Base-by-base conservation (phyloP, 2,113 vertebrate species). In the Merops nubicus region DNA sequence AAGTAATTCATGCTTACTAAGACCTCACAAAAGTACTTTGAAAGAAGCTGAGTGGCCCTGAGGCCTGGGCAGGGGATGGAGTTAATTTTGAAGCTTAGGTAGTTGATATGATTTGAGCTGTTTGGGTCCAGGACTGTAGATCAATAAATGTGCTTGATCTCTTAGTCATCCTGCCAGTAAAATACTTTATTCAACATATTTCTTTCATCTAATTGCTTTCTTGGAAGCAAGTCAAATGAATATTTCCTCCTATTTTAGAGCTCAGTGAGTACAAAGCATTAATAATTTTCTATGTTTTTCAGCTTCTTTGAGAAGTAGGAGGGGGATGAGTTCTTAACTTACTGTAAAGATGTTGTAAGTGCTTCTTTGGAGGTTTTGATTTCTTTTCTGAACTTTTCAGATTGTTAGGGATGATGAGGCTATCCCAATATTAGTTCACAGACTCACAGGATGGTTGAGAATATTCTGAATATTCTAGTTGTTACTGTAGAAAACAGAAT, bases 141-240 rank as follows among this genome's bases (percentile, higher is more conserved):
- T 97, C 97, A 94, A 81, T 97, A 97, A 59, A 38, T 84, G 43
- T 91, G 78, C 80, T 88, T 92, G 64, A 85, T 87, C 40, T 78
- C 79, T 96, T 93, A 92, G 94, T 96, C 96, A 94, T 96, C 51
- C 64, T 97, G 86, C 91, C 91, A 74, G 91, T 93, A 96, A 96
- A 95, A 89, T 86, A 90, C 93, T 92, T 76, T 86, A 86, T 96
- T 95, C 69, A 60, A 78, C 62, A 9, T 60, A 62, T 60, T 94
- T 76, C 8, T 97, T 95, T 95, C 76, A 94, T 92, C 95, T 97
- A 97, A 97, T 96, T 96, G 96, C 84, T 84, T 96, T 96, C 62
- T 80, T 97, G 97, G 97, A 97, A 95, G 68, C 65, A 60, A 88
- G 65, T 97, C 97, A 97, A 91, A 95, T 90, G 15, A 72, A 12